Base-by-base conservation (phyloP, 1,140 invertebrate species). In the Brachionus sp. region DNA sequence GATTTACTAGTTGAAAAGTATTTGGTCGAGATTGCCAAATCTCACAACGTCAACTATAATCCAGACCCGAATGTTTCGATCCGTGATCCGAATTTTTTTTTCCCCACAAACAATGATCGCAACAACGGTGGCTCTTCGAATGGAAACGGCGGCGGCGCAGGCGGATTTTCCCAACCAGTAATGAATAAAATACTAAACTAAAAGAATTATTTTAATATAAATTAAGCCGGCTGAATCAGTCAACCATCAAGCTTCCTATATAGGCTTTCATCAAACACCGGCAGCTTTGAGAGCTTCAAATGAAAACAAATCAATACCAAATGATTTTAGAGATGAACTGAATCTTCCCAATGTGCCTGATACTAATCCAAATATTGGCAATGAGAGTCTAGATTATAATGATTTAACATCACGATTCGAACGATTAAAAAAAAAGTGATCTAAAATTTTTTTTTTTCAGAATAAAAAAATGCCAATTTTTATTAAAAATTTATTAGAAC, bases 1-100 rank as follows among this genome's bases (percentile, higher is more conserved):
- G 98, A 97, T 88, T 89, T 98, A 77, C 90, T 99, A 7, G 94
- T 99, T 62, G 98, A 99, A 88, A 95, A 94, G 73, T 91, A 90
- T 85, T 87, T 90, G 86, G 87, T 90, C 37, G 97, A 98, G 90
- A 99, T 99, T 85, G 95, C 97, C 5, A 97, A 95, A 87, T 95
- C 94, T 88, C 96, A 95, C 86, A 94, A 95, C 88, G 92, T 98
- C 68, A 91, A 93, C 64, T 98, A 97, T 88, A 93, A 94, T 85
- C 95, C 96, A 16, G 95, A 98, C 92, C 93, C 94, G 84, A 93
- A 84, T 62, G 84, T 64, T 83, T 84, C 83, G 5, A 68, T 25
- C 68, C 84, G 57, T 19, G 57, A 70, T 19, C 64, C 57, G 4
- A 35, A 83, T 35, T 66, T 44, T 83, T 83, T 83, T 35, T 80